These are phyloP conservation scores for Anoplopoma fimbria DNA, from an alignment of 2,113 vertebrate species.

Conservation along the genomic window DNA sequence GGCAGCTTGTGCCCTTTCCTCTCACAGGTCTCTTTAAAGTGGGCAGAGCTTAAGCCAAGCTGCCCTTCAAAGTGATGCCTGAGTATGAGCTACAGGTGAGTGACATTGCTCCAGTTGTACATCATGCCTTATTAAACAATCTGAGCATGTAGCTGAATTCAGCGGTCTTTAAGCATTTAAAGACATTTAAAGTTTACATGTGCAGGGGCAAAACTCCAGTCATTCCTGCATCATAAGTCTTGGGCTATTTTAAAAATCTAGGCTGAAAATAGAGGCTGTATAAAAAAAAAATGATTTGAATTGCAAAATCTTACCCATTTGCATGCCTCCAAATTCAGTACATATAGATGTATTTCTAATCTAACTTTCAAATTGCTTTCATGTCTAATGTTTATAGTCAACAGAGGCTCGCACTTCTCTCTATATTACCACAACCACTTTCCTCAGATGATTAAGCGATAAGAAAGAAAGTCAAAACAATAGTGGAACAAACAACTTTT, in stretches of 20 bases:
- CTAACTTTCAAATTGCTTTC: constrained; percentile 67
- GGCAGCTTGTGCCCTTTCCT: constrained; percentile 62
- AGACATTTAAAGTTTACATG: neutral
- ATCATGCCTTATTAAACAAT: constrained; percentile 43
- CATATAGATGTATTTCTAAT: constrained; percentile 63
- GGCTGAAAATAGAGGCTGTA: constrained; percentile 33
- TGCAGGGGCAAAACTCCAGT: neutral
- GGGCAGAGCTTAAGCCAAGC: constrained; percentile 63
- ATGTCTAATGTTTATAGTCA: constrained; percentile 66
- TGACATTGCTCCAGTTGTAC: constrained; percentile 51
- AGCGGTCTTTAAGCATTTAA: constrained; percentile 21
- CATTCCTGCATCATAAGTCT: constrained; percentile 1
- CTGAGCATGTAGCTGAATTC: constrained; percentile 43
- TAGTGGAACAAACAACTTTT: constrained; percentile 82
- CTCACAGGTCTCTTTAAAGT: constrained; percentile 60
- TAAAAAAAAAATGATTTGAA: constrained; percentile 33
- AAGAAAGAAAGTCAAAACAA: constrained; percentile 79
- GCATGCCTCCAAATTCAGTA: constrained; percentile 55
- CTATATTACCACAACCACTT: constrained; percentile 65
- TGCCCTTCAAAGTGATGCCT: constrained; percentile 75
- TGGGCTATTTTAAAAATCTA: constrained; percentile 13
- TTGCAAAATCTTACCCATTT: constrained; percentile 61
- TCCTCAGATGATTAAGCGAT: constrained; percentile 75
- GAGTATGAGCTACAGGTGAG: constrained; percentile 68
- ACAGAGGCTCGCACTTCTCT: constrained; percentile 61